phyloP scores from a whole-genome alignment of 1,140 invertebrate species.

The Bombus sylvicola region DNA sequence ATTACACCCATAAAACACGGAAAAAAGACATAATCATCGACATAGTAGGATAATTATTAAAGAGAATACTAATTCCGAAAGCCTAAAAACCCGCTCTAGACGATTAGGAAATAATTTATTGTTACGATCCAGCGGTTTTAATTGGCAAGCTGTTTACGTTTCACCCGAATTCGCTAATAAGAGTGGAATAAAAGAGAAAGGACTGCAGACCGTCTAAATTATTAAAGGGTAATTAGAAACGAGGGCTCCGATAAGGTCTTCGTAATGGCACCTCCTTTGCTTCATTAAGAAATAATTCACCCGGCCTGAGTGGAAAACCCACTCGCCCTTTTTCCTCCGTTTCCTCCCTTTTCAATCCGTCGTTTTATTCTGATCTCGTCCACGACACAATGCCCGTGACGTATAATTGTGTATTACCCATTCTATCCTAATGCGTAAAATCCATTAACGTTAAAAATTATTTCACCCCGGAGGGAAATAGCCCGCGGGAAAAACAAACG shows the following conservation, averaged over 20 bases:
- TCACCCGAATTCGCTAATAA: neutral
- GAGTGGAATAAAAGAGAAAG: neutral
- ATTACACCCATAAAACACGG: no score
- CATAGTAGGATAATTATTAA: neutral
- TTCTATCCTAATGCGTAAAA: constrained; percentile 2
- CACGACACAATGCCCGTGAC: neutral
- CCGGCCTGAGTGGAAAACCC: neutral
- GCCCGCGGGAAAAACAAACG: no score
- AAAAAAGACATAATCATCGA: no score
- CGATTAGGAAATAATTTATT: neutral
- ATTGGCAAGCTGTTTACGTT: constrained; percentile 17
- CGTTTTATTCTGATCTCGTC: constrained; percentile 18
- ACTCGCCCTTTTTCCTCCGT: neutral
- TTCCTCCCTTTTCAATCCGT: constrained; percentile 1
- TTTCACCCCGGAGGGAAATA: neutral
- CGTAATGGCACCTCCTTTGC: constrained; percentile 12
- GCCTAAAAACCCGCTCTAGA: no score
- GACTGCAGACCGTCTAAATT: neutral
- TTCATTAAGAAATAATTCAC: constrained; percentile 34
- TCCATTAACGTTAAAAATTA: constrained; percentile 35
- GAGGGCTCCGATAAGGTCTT: neutral
- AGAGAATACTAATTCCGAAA: neutral
- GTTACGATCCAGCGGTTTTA: neutral
- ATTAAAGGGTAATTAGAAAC: constrained; percentile 20
- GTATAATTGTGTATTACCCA: neutral